Base-by-base conservation (phyloP, 2,888 invertebrate genomes). In the Rhaphigaster nebulosa region DNA sequence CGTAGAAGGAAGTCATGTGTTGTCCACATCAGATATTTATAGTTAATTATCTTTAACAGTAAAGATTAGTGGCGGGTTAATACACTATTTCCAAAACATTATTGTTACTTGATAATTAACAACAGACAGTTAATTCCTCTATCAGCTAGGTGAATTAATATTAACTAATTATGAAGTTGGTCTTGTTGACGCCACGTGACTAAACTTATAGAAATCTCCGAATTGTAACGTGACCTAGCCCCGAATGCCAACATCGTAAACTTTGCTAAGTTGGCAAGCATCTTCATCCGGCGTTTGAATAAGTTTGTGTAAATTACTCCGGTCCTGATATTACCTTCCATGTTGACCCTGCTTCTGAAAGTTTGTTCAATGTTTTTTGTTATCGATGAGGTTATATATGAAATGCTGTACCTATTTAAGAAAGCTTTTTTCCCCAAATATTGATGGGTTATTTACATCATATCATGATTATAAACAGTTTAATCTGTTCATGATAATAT, bases 161-260 rank as follows among this genome's bases (percentile, higher is more conserved):
- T 45, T 84, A 18, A 84, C 84, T 84, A 84, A 84, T n/a, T 84
- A 45, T 84, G n/a, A 84, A 84, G 84, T 84, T 50, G 45, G 45
- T n/a, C 80, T 41, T 45, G 84, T 84, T 45, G n/a, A 50, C 45
- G 45, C 45, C 84, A 84, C 45, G 45, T 84, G 45, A 84, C 50
- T 50, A 84, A 84, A 45, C 84, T 84, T 84, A n/a, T 41, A 84
- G 41, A 84, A 84, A 84, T 50, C 84, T 50, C 12, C 5, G 29
- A 84, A 84, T 45, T 84, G 84, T 84, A 84, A 84, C 84, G 41
- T 84, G 41, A 84, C 84, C 84, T 84, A 84, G 45, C 84, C 84
- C 15, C 15, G n/a, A 84, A 84, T 45, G 84, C 45, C n/a, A 41
- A 50, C 41, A 84, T 26, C 15, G 45, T 23, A 84, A 84, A 84